phyloP scores from a whole-genome alignment of 2,888 invertebrate genomes.

The Macroteleia sp. region DNA sequence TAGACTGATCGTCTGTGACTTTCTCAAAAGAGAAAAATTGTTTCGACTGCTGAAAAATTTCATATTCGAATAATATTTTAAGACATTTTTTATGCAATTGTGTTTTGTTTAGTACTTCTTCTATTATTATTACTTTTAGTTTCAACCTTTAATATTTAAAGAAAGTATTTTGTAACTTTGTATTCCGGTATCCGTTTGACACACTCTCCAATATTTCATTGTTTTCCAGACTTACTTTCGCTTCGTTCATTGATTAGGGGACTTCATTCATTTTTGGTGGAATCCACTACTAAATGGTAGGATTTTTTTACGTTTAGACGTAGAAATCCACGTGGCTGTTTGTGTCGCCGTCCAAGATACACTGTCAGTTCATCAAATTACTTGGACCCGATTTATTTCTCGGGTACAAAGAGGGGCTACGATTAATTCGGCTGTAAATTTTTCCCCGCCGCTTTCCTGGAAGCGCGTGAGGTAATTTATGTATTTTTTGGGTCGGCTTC shows the following conservation, averaged over 20 bases:
- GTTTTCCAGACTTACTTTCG: conserved; percentile 25
- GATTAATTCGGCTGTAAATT: conserved; percentile 83
- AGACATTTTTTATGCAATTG: too few relatives aligned
- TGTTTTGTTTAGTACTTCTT: too few relatives aligned
- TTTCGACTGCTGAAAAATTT: too few relatives aligned
- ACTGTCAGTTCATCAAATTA: conserved; percentile 31
- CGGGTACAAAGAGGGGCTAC: conserved; percentile 65
- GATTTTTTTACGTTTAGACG: conserved; percentile 21
- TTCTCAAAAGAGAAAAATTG: too few relatives aligned
- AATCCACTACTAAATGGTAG: conserved; percentile 20
- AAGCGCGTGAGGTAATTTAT: conserved; percentile 80
- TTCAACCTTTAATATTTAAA: too few relatives aligned
- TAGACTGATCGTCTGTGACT: too few relatives aligned
- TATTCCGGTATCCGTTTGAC: conserved; percentile 2
- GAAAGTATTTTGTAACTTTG: too few relatives aligned
- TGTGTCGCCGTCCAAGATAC: conserved; percentile 3
- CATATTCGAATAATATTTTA: too few relatives aligned
- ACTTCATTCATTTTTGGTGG: conserved; percentile 35
- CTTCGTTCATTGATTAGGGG: conserved; percentile 37
- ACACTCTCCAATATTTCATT: conserved; percentile 27
- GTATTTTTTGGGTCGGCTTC: conserved; percentile 73
- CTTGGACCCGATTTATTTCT: conserved; percentile 21
- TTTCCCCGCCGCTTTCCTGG: conserved; percentile 76
- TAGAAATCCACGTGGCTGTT: conserved; percentile 9
- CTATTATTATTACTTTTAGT: too few relatives aligned